These are phyloP conservation scores for Drosophila trapezifrons DNA, from an alignment of 1,140 invertebrate genomes.

Conservation along the genomic window DNA sequence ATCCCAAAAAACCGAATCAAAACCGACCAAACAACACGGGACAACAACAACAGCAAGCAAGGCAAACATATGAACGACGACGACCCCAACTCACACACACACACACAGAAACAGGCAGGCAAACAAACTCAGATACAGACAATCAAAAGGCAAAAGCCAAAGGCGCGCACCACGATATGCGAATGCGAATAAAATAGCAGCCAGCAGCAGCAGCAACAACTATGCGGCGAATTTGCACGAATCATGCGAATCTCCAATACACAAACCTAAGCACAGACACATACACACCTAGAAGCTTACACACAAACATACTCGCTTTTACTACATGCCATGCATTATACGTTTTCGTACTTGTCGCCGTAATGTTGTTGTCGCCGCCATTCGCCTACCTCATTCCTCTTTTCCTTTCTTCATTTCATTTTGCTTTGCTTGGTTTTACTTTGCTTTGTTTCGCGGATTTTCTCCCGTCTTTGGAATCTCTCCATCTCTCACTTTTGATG, in stretches of 20 bases:
- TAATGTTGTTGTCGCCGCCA: slow-evolving; percentile 53
- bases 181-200: slow-evolving; percentile 77
- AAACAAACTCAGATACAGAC: slow-evolving; percentile 45
- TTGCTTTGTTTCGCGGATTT: slow-evolving; percentile 42
- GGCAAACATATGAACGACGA: slow-evolving; percentile 74
- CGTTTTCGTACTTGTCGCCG: slow-evolving; percentile 80
- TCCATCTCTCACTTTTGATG: slow-evolving; percentile 17
- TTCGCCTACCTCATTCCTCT: slow-evolving; percentile 35
- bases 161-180: slow-evolving; percentile 67
- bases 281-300: slow-evolving; percentile 17
- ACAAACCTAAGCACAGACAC: slow-evolving; percentile 29
- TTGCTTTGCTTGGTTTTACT: slow-evolving; percentile 28
- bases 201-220: slow-evolving; percentile 55
- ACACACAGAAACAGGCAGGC: slow-evolving; percentile 17
- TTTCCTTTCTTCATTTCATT: slow-evolving; percentile 27
- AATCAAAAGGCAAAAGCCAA: slow-evolving; percentile 51
- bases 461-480: slow-evolving; percentile 17
- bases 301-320: slow-evolving; percentile 5
- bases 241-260: slow-evolving; percentile 78
- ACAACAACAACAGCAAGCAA: slow-evolving; percentile 51
- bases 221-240: slow-evolving; percentile 82
- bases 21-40: slow-evolving; percentile 78
- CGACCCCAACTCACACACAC: slow-evolving; percentile 68
- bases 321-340: slow-evolving; percentile 67
- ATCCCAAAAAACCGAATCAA: slow-evolving; percentile 81